A percentile compares a stretch with the other conserved stretches of the same genome.
phyloP scores from a whole-genome alignment of 2,888 invertebrate genomes.

The Eupithecia subumbrata region DNA sequence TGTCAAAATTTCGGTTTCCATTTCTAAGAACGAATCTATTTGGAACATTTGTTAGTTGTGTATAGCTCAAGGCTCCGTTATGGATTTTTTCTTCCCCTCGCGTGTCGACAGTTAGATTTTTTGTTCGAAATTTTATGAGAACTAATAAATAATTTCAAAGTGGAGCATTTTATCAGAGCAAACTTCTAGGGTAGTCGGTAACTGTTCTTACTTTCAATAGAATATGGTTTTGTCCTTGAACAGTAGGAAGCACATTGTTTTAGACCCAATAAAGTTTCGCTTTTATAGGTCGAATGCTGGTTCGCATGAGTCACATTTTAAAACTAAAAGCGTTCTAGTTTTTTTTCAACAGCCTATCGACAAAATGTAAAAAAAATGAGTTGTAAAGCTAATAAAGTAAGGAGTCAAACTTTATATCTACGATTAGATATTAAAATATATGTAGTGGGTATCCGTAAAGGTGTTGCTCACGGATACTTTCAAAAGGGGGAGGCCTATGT shows the following conservation, averaged over 20 bases:
- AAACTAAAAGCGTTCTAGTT: not conserved
- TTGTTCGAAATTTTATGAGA: conserved; percentile 67
- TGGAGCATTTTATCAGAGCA: conserved; percentile 77
- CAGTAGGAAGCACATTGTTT: conserved; percentile 50
- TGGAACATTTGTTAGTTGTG: conserved; percentile 65
- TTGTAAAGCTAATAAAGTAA: too few relatives aligned
- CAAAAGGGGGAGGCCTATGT: not conserved
- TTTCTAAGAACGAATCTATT: conserved; percentile 71
- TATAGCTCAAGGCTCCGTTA: conserved; percentile 71
- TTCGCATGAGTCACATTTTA: too few relatives aligned
- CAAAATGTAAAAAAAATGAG: too few relatives aligned
- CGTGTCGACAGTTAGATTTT: conserved; percentile 73
- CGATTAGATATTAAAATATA: not conserved
- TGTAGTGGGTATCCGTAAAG: too few relatives aligned
- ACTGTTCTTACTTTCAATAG: conserved; percentile 80
- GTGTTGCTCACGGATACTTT: not conserved
- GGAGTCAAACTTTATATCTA: not conserved
- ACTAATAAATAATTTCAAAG: conserved; percentile 79
- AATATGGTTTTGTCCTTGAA: conserved; percentile 60
- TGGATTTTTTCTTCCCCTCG: conserved; percentile 56
- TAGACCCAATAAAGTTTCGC: too few relatives aligned
- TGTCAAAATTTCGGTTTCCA: conserved; percentile 82
- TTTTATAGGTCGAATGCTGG: too few relatives aligned
- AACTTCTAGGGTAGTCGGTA: conserved; percentile 79
- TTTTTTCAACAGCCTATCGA: not conserved